phyloP scores from a whole-genome alignment of 2,113 vertebrate genomes.

The Rostratula benghalensis region DNA sequence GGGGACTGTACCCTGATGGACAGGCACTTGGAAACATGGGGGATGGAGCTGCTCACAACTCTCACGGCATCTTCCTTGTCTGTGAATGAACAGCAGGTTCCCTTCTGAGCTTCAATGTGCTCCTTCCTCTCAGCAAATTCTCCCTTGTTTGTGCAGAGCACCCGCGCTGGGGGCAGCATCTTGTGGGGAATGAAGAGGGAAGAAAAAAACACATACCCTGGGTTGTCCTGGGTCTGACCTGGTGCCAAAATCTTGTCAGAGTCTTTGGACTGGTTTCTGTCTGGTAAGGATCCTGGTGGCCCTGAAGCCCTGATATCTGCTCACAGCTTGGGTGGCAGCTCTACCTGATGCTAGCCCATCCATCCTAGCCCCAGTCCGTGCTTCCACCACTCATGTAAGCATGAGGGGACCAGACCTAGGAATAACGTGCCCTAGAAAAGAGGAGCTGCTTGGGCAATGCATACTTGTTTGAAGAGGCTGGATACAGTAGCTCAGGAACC shows the following conservation, averaged over 20 bases:
- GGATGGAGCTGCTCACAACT: background rate
- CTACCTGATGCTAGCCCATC: background rate
- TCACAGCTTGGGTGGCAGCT: background rate
- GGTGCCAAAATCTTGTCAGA: background rate
- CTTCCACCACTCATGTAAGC: background rate
- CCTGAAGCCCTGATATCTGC: background rate
- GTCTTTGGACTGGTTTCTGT: background rate
- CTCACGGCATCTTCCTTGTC: fast-evolving
- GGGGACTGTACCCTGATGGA: fast-evolving
- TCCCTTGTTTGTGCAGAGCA: background rate
- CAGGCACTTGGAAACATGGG: fast-evolving
- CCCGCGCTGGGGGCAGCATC: background rate
- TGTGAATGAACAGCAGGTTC: background rate
- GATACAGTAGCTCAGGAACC: conserved; percentile 27
- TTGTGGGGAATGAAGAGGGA: too few species aligned
- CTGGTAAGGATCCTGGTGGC: background rate
- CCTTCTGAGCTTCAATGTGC: fast-evolving
- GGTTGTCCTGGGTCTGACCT: background rate
- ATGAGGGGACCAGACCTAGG: background rate
- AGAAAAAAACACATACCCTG: background rate
- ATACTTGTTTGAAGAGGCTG: background rate
- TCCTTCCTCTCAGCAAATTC: background rate
- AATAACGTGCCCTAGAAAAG: background rate
- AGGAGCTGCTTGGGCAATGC: background rate
- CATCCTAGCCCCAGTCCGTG: background rate